Evolutionary conservation across 2,113 vertebrate genomes (phyloP).

Genomic region (Gasterosteus nipponicus): DNA sequence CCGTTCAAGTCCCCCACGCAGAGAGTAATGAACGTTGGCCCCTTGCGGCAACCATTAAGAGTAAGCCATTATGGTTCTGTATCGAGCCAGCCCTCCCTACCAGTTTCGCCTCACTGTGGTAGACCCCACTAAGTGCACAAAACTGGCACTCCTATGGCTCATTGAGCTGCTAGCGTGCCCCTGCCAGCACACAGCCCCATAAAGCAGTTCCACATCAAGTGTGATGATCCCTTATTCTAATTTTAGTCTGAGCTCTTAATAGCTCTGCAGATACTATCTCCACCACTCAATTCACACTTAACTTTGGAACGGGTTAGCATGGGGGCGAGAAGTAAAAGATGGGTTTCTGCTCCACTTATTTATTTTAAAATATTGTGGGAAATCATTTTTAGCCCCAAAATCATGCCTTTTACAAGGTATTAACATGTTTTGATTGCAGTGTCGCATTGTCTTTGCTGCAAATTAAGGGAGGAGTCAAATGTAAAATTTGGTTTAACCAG

Average conservation of each 20-base stretch:
- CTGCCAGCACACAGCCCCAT: conserved; percentile 68
- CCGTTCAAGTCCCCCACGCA: conserved; percentile 49
- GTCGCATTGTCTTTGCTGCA: neutral
- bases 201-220: conserved; percentile 80
- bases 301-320: conserved; percentile 9
- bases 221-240: conserved; percentile 79
- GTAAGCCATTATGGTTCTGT: conserved; percentile 66
- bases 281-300: conserved; percentile 49
- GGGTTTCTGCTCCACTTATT: conserved; percentile 16
- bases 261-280: conserved; percentile 67
- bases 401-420: neutral
- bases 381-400: neutral
- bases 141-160: conserved; percentile 73
- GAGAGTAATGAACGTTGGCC: conserved; percentile 72
- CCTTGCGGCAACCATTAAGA: conserved; percentile 71
- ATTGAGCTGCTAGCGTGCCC: conserved; percentile 74
- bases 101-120: conserved; percentile 58
- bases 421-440: neutral
- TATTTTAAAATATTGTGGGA: neutral
- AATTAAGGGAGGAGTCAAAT: too few species aligned
- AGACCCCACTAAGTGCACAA: conserved; percentile 67
- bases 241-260: conserved; percentile 78
- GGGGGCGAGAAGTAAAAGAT: neutral
- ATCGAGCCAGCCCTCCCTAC: conserved; percentile 63
- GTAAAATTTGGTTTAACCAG: neutral